A percentile compares a stretch with the other conserved stretches of the same genome.
Evolutionary conservation across 2,888 invertebrate genomes (phyloP).

Genomic region (Heliconius ethilla): DNA sequence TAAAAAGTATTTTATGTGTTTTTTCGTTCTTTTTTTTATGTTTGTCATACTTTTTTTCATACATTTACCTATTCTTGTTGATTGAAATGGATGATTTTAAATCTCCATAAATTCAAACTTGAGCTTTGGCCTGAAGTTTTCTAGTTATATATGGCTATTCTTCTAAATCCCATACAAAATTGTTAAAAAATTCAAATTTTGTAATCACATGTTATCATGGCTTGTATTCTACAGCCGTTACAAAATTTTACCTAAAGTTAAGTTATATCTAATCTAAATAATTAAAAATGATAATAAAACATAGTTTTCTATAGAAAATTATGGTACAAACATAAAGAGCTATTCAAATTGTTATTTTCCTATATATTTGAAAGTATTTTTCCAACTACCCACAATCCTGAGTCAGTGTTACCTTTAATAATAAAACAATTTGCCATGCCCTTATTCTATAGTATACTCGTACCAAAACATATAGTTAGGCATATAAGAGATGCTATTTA

Average conservation of each 20-base stretch:
- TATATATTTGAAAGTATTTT: neutral
- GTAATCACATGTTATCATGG: neutral
- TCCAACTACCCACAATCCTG: constrained; percentile 33
- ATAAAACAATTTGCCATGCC: constrained; percentile 50
- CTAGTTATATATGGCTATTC: neutral
- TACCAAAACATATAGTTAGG: constrained; percentile 63
- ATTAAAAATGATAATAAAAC: neutral
- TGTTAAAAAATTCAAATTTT: neutral
- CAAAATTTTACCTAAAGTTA: neutral
- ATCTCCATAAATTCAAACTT: neutral
- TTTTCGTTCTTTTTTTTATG: constrained; percentile 17
- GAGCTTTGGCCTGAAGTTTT: neutral
- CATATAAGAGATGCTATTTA: constrained; percentile 71
- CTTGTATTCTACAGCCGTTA: too few species aligned
- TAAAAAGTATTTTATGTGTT: constrained; percentile 50
- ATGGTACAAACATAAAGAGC: constrained; percentile 4
- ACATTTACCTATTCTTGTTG: neutral
- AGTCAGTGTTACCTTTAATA: constrained; percentile 60
- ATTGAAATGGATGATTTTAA: neutral
- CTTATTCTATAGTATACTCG: constrained; percentile 56
- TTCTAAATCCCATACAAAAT: too few species aligned
- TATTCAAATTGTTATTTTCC: neutral
- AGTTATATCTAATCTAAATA: neutral
- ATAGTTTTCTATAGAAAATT: neutral
- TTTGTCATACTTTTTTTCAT: neutral